Percentiles rank a stretch among this genome's conserved stretches.
phyloP scores from a whole-genome alignment of 2,797 vertebrate genomes.

The Ctenochaetus hawaiiensis region DNA sequence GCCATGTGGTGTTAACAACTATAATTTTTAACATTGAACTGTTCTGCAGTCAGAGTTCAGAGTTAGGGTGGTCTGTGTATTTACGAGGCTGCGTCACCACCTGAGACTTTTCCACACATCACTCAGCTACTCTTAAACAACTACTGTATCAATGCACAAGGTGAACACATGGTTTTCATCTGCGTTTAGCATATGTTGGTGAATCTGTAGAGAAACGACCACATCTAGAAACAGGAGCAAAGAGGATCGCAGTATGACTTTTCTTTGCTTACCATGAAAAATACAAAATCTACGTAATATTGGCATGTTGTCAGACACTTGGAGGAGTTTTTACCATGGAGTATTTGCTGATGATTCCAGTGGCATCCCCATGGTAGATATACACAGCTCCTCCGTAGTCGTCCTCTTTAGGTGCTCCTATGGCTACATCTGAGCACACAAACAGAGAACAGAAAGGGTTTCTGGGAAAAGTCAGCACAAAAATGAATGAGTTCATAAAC shows the following conservation, averaged over 20 bases:
- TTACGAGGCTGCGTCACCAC: conserved; percentile 28
- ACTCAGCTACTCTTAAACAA: conserved; percentile 12
- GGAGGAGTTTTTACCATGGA: conserved; percentile 89
- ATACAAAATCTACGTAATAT: background rate
- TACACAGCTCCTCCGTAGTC: conserved; percentile 94
- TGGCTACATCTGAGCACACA: conserved; percentile 90
- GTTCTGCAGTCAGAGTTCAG: conserved; percentile 19
- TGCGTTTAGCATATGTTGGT: background rate
- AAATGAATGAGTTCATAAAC: conserved; percentile 14
- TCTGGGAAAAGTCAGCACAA: conserved; percentile 10
- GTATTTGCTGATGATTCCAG: conserved; percentile 90
- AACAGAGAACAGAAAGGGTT: conserved; percentile 30
- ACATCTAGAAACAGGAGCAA: background rate
- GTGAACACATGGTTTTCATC: conserved; percentile 32
- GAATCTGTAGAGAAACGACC: background rate
- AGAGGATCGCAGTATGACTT: background rate
- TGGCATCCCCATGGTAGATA: conserved; percentile 93
- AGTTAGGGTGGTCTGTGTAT: conserved; percentile 13
- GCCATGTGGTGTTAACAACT: background rate
- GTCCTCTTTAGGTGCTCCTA: conserved; percentile 95
- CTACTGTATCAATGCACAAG: conserved; percentile 18
- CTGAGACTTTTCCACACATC: conserved; percentile 37
- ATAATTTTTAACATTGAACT: conserved; percentile 9
- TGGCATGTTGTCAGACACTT: background rate
- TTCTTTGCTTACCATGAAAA: background rate